phyloP scores from a whole-genome alignment of 2,113 vertebrate genomes.

The Chloebia gouldiae region DNA sequence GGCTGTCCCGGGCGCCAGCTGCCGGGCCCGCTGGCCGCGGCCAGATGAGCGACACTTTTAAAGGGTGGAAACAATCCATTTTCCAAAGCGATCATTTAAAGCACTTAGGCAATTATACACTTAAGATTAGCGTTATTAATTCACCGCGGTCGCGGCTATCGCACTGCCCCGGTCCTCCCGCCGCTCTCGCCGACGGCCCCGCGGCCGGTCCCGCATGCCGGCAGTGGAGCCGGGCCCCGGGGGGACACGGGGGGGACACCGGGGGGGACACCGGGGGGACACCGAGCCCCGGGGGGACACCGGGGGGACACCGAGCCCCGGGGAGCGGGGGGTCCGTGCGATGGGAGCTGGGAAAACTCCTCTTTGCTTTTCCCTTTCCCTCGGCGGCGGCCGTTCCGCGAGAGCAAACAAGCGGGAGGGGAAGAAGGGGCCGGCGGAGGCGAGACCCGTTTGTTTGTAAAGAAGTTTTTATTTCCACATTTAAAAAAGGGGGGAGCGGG shows the following conservation, averaged over 20 bases:
- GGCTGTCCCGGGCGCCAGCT: slow-evolving; percentile 89
- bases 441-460: slow-evolving; percentile 76
- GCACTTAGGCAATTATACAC: slow-evolving; percentile 87
- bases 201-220: neutral
- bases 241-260: neutral
- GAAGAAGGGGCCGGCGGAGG: neutral
- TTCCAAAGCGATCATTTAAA: slow-evolving; percentile 88
- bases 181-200: neutral
- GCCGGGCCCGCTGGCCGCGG: slow-evolving; percentile 80
- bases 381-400: neutral
- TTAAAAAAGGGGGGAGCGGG: slow-evolving; percentile 83
- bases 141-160: slow-evolving; percentile 45
- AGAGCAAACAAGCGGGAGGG: neutral
- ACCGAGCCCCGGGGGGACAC: neutral
- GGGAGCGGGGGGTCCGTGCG: neutral
- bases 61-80: slow-evolving; percentile 83
- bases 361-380: neutral
- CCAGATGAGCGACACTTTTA: slow-evolving; percentile 78
- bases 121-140: slow-evolving; percentile 81
- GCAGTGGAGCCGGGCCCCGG: neutral
- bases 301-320: neutral
- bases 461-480: slow-evolving; percentile 95
- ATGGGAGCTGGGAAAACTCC: neutral
- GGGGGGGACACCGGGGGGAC: no score
- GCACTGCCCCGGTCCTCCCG: neutral